Conservation (phyloP, 2,888 invertebrate genomes). For the Rhingia rostrata region DNA sequence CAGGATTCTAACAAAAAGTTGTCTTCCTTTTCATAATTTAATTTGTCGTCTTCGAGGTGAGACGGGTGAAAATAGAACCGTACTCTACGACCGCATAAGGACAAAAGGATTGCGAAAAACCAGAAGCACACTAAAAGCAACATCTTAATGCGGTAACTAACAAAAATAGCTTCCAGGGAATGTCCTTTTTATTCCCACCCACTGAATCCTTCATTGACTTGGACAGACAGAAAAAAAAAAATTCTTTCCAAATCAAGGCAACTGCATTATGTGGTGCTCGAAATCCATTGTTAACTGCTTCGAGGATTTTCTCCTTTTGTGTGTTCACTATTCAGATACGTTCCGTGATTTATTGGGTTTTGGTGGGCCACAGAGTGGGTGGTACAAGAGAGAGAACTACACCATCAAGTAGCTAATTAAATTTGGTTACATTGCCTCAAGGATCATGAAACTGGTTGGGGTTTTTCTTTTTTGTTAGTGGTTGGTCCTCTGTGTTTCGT, state of each 20-base stretch:
- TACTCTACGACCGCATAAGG: conserved; percentile 33
- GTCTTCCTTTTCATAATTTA: conserved; percentile 54
- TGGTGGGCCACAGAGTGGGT: background rate
- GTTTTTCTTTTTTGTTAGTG: background rate
- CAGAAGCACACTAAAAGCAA: conserved; percentile 24
- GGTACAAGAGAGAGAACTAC: background rate
- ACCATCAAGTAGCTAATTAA: conserved; percentile 67
- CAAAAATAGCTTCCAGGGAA: conserved; percentile 45
- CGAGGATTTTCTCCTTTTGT: conserved; percentile 30
- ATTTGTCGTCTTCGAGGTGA: conserved; percentile 30
- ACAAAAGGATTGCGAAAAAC: conserved; percentile 24
- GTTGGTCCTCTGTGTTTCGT: conserved; percentile 38
- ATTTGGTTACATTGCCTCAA: conserved; percentile 56
- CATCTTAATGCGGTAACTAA: conserved; percentile 55
- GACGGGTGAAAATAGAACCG: conserved; percentile 14
- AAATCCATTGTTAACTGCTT: conserved; percentile 57
- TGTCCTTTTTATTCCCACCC: conserved; percentile 52
- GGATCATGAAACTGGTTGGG: conserved; percentile 36
- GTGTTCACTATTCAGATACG: conserved; percentile 24
- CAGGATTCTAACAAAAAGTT: conserved; percentile 17
- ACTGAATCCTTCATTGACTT: background rate
- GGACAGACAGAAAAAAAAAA: conserved; percentile 18
- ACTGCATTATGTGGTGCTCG: conserved; percentile 48
- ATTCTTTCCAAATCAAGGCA: conserved; percentile 13
- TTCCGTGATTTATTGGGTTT: conserved; percentile 43